These are phyloP conservation scores for Bombyx huttoni DNA, from an alignment of 2,888 invertebrate species.

Conservation along the genomic window DNA sequence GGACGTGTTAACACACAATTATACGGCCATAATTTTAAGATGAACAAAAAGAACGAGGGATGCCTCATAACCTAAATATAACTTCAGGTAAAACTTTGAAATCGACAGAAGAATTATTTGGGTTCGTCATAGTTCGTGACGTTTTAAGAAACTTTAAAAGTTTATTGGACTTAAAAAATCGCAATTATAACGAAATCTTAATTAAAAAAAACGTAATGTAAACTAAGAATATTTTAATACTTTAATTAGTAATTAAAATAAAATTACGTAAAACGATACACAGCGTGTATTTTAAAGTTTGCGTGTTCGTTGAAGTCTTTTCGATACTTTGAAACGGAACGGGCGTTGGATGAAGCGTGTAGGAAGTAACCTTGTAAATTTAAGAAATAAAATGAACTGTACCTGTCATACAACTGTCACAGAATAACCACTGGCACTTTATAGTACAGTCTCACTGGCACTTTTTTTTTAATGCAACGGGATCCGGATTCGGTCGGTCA, in stretches of 20 bases:
- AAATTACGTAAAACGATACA: background rate
- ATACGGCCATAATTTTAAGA: no score
- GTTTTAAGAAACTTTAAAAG: background rate
- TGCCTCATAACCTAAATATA: background rate
- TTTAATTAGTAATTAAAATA: background rate
- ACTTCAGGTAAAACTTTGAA: background rate
- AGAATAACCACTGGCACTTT: constrained; percentile 49
- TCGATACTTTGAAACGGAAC: constrained; percentile 6
- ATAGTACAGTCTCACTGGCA: constrained; percentile 55
- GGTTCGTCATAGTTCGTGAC: background rate
- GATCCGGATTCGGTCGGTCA: constrained; percentile 42
- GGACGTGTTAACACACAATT: no score
- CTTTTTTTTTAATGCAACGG: constrained; percentile 34
- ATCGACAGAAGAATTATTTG: background rate
- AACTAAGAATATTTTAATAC: background rate
- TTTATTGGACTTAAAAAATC: background rate
- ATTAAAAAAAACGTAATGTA: background rate
- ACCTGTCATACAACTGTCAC: constrained; percentile 37
- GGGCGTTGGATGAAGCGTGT: background rate
- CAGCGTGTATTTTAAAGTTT: background rate
- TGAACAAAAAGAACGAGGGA: background rate
- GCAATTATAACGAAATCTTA: background rate
- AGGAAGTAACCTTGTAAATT: background rate
- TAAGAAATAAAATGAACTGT: constrained; percentile 8
- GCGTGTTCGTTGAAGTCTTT: constrained; percentile 49